Base-by-base conservation (phyloP, 2,113 vertebrate species). In the Eulemur rufifrons region DNA sequence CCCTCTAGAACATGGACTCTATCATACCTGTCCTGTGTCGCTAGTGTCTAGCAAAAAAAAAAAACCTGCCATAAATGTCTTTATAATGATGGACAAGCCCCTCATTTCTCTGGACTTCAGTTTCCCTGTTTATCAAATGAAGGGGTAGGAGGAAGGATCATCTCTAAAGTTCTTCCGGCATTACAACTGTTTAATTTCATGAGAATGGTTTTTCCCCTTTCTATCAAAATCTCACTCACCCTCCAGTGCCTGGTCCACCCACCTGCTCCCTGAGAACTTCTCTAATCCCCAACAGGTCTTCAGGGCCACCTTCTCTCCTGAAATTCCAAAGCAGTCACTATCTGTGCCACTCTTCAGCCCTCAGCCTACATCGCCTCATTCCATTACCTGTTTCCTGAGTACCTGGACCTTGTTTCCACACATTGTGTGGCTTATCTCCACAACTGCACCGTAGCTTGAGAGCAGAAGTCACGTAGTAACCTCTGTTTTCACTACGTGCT, bases 111-210 rank as follows among this genome's bases (percentile, higher is more conserved):
- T 97, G 27, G 3, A 56, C 45, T 96, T 94, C 81, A 68, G 18
- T 74, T 84, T 89, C 52, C 50, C 27, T 61, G 8, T 81, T 32
- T 86, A 76, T 88, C 88, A 97, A 92, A 95, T 73, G 13, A 95
- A 93, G 27, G 8, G 5, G 20, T 71, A 63, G 47, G 50, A 64
- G 3, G 14, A 74, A 13, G 37, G 14, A 90, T 71, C 50, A 69
- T 59, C 56, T 80, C 64, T 76, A 92, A 59, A 9, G 25, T 95
- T 92, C 81, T 88, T 63, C 37, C 42, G 87, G 59, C 42, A 93
- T 59, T 84, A 95, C 88, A 91, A 69, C 8, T 90, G 21, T 61
- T 85, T 93, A 54, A 74, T 83, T 95, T 95, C 13, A 63, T 68
- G 52, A 63, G 12, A 91, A 78, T 42, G 11, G 4, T 93, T 25